Percentiles rank a stretch among this genome's conserved stretches.
phyloP scores from a whole-genome alignment of 1,140 invertebrate genomes.

The Schmidtea mediterranea region DNA sequence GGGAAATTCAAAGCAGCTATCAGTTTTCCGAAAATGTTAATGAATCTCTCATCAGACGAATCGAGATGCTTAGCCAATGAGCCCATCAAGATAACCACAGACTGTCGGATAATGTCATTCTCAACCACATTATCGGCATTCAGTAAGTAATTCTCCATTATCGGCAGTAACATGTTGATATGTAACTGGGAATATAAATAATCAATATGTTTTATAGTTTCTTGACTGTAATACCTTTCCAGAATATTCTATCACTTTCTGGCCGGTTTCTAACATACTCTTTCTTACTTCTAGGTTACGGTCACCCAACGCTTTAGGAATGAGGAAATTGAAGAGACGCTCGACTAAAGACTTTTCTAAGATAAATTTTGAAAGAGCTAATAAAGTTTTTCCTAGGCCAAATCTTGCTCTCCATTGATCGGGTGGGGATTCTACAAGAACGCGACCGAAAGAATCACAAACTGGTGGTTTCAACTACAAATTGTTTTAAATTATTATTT shows the following conservation, averaged over 20 bases:
- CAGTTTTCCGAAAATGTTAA: slow-evolving; percentile 65
- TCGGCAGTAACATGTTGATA: slow-evolving; percentile 40
- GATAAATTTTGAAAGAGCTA: neutral
- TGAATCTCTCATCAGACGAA: slow-evolving; percentile 54
- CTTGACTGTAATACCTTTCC: slow-evolving; percentile 42
- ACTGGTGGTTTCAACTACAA: slow-evolving; percentile 48
- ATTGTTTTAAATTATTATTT: too few relatives aligned
- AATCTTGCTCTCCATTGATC: slow-evolving; percentile 61
- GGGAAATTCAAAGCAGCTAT: slow-evolving; percentile 73
- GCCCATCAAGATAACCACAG: slow-evolving; percentile 64
- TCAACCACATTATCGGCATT: slow-evolving; percentile 36
- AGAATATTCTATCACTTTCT: slow-evolving; percentile 60
- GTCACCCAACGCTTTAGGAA: slow-evolving; percentile 57
- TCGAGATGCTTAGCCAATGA: slow-evolving; percentile 63
- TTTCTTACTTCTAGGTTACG: slow-evolving; percentile 46
- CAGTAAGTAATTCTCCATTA: slow-evolving; percentile 65
- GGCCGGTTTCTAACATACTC: slow-evolving; percentile 71
- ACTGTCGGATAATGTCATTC: slow-evolving; percentile 12
- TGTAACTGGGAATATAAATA: too few relatives aligned
- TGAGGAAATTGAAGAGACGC: slow-evolving; percentile 45
- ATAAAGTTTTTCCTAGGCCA: slow-evolving; percentile 43
- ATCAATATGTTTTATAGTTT: slow-evolving; percentile 12
- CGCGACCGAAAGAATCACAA: slow-evolving; percentile 64
- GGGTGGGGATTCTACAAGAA: slow-evolving; percentile 43
- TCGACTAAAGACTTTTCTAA: slow-evolving; percentile 27